Conservation (phyloP, 2,797 vertebrate genomes). For the Channa striata region DNA sequence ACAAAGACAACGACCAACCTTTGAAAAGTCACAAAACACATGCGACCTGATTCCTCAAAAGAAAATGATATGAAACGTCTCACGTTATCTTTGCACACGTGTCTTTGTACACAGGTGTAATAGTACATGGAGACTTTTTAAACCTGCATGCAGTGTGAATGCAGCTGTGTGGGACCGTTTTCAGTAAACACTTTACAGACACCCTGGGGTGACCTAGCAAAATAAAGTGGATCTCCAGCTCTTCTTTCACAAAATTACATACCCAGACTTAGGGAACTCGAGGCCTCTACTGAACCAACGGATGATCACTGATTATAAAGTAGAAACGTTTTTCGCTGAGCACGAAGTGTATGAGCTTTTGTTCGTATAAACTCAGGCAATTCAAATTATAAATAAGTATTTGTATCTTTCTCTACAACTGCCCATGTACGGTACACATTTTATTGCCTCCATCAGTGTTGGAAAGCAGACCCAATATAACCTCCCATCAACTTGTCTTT, state of each 20-base stretch:
- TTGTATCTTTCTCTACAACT: constrained; percentile 26
- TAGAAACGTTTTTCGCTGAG: constrained; percentile 25
- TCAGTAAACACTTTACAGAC: constrained; percentile 42
- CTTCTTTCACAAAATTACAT: constrained; percentile 28
- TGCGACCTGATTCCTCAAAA: background rate
- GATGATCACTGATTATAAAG: constrained; percentile 29
- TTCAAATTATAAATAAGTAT: constrained; percentile 40
- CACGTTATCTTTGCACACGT: background rate
- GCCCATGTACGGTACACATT: constrained; percentile 16
- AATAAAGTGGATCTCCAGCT: constrained; percentile 55
- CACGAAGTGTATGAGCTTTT: constrained; percentile 11
- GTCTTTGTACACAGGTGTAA: background rate
- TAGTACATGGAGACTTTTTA: background rate
- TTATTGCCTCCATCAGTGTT: constrained; percentile 34
- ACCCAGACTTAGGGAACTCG: constrained; percentile 31
- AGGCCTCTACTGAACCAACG: constrained; percentile 24
- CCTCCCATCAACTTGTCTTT: constrained; percentile 32
- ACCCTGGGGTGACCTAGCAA: constrained; percentile 34
- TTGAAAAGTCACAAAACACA: background rate
- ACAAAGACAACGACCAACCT: background rate
- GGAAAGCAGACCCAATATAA: constrained; percentile 52
- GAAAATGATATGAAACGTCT: background rate
- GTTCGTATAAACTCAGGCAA: constrained; percentile 26
- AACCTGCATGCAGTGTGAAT: constrained; percentile 23
- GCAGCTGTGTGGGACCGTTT: constrained; percentile 45